phyloP scores from a whole-genome alignment of 2,888 invertebrate species.

The Rotaria magnacalcarata region DNA sequence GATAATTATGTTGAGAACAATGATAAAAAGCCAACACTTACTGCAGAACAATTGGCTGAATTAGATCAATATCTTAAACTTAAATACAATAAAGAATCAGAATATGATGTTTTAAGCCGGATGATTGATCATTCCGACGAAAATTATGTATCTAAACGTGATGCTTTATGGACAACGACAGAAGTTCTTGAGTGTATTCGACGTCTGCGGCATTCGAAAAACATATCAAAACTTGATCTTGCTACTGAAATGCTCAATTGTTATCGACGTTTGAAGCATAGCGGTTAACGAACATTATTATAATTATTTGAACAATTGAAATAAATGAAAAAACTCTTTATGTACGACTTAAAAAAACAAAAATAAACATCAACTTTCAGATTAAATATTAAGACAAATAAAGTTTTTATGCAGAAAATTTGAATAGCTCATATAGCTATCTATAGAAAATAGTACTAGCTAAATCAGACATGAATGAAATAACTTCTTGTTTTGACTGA shows the following conservation, averaged over 20 bases:
- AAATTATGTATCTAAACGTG: background rate
- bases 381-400: background rate
- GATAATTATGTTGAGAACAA: background rate
- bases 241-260: slow-evolving; percentile 18
- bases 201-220: background rate
- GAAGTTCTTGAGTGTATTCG: slow-evolving; percentile 5
- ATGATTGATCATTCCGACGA: background rate
- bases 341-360: background rate
- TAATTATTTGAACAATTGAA: background rate
- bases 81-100: background rate
- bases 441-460: too few species aligned
- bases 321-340: background rate
- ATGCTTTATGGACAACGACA: slow-evolving; percentile 22
- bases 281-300: background rate
- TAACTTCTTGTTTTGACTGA: too few species aligned
- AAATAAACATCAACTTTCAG: background rate
- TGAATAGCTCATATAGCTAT: too few species aligned
- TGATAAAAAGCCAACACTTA: background rate
- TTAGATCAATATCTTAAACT: background rate
- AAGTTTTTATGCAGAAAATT: too few species aligned
- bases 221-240: background rate
- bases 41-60: background rate
- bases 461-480: too few species aligned
- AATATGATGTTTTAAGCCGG: background rate
- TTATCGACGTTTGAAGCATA: background rate